Evolutionary conservation across 2,113 vertebrate species (phyloP).

Genomic region (Mola mola): DNA sequence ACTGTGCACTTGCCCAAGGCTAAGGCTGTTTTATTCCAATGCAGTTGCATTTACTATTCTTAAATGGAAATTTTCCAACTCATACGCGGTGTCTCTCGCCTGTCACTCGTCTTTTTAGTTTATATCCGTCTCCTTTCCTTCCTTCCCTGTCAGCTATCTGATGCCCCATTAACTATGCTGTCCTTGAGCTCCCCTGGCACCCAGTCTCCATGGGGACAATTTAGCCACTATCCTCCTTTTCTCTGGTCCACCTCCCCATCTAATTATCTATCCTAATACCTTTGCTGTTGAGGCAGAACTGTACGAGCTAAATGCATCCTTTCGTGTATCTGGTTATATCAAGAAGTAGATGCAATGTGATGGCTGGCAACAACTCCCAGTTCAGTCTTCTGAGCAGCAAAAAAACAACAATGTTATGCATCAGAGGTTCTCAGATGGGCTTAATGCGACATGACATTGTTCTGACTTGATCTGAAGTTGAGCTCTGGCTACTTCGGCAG

Average conservation of each 20-base stretch:
- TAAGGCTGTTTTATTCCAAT: constrained; percentile 1
- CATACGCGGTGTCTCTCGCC: constrained; percentile 18
- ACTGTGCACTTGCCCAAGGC: too few relatives aligned
- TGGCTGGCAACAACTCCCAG: background rate
- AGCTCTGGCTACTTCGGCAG: constrained; percentile 1
- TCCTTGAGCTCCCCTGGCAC: constrained; percentile 68
- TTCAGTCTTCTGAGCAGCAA: background rate
- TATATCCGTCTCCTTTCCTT: constrained; percentile 48
- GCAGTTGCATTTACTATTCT: constrained; percentile 15
- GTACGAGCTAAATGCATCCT: background rate
- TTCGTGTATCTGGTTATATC: constrained; percentile 4
- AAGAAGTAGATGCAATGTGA: background rate
- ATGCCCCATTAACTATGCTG: constrained; percentile 67
- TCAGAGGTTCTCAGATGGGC: constrained; percentile 26
- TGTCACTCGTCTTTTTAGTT: constrained; percentile 41
- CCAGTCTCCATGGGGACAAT: constrained; percentile 31
- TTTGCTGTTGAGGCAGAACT: constrained; percentile 21
- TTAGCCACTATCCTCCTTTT: constrained; percentile 34
- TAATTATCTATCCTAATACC: constrained; percentile 42
- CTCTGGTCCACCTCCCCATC: constrained; percentile 24
- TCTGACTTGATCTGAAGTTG: constrained; percentile 22
- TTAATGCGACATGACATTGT: constrained; percentile 40
- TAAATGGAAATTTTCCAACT: constrained; percentile 1
- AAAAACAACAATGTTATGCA: constrained; percentile 15
- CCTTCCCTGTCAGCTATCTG: constrained; percentile 54